Base-by-base conservation (phyloP, 2,797 vertebrate genomes). In the Allobates femoralis region DNA sequence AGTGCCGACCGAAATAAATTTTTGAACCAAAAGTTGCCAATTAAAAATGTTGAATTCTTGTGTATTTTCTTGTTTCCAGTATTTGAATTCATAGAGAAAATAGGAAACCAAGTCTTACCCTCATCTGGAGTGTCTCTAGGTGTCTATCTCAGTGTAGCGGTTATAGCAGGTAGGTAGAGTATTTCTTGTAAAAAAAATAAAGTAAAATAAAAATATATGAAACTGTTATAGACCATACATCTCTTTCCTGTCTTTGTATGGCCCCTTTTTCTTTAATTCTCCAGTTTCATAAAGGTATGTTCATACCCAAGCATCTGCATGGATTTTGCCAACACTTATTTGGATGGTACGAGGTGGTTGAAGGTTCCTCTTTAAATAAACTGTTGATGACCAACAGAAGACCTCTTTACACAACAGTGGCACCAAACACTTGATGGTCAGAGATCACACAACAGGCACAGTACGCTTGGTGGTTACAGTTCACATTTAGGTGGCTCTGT, bases 101-200 rank as follows among this genome's bases (percentile, higher is more conserved):
- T 71, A 51, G 79, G 81, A 83, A 32, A 28, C 2, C 51, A 74
- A 21, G 71, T 82, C 58, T 34, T 85, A 14, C 78, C 78, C 30
- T 18, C 30, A 21, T 69, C 83, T 60, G 83, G 67, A 37, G 28
- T 77, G 18, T 85, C 77, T 56, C 62, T 88, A 15, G 77, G 87
- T 41, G 46, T 85, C 26, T 88, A 41, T 56, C n/a, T 88, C 10
- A 81, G 87, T 66, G 67, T 81, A 18, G 58, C 77, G 67, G 67
- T 88, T 58, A 58, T 6, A 32, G 37, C 10, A 55, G 79, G 87
- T 88, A 56, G 76, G 77, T 16, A 53, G 1, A 21, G 16, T 32
- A 32, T 19, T 32, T 21, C 50, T 5, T 10, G 41, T 46, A 46
- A 46, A 53, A 7, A 30, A 75, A 41, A 4, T 37, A 3, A 19